Base-by-base conservation (phyloP, 2,113 vertebrate species). In the Campylomormyrus numenius region DNA sequence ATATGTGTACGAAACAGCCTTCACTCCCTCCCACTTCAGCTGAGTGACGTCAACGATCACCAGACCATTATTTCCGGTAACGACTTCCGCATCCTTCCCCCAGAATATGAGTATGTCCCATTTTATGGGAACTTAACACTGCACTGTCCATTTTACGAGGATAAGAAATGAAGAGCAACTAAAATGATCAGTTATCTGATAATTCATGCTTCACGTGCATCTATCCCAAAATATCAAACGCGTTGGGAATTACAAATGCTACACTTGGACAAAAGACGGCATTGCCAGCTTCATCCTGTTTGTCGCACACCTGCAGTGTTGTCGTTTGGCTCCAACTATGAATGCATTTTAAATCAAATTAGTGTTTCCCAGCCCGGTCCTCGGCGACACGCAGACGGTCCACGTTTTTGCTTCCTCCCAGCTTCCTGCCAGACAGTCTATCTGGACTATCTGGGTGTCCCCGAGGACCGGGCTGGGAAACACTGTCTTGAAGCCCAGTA, bases 41-140 rank as follows among this genome's bases (percentile, higher is more conserved):
- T 85, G 35, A 45, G 35, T 85, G 42, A 90, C 89, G 90, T 90
- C 48, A 56, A 15, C 86, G 39, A 90, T 92, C 90, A 91, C 77
- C 50, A 90, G 89, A 90, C 56, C 48, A 88, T 39, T 77, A 95
- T 95, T 96, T 96, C 96, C 95, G 94, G 91, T 62, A 56, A 24
- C 27, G 50, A 50, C 90, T 95, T 94, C 91, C 91, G 88, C 77
- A 35, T 53, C 48, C 17, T 35, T 31, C 85, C 17, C 42, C 24
- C 9, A 53, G 21, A 24, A 19, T 39, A 66, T 70, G n/a, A 13
- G 13, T 3, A 31, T 70, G 27, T 27, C 3, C 3, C n/a, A 70
- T 31, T 13, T 70, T 70, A 70, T 70, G 9, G 27, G n/a, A 70
- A 31, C 11, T 66, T 66, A 9, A 66, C 9, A 66, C n/a, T 66